phyloP scores from a whole-genome alignment of 2,888 invertebrate species.

The Erebia ligea region DNA sequence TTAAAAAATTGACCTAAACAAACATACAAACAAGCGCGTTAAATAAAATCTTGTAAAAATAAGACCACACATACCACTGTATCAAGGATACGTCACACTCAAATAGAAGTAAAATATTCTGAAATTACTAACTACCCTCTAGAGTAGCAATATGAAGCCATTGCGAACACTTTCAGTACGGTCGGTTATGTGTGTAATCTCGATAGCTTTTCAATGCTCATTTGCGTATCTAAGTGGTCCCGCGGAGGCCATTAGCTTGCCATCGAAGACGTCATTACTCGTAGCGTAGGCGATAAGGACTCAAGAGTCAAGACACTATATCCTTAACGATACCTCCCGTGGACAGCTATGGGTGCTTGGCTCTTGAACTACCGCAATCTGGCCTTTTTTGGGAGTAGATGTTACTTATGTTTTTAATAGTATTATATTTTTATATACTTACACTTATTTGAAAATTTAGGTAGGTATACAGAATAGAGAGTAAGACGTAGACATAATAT shows the following conservation, averaged over 20 bases:
- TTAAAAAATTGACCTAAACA: too few relatives aligned
- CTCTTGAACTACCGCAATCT: slow-evolving; percentile 37
- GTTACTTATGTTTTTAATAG: too few relatives aligned
- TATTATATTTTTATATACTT: too few relatives aligned
- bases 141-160: slow-evolving; percentile 6
- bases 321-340: slow-evolving; percentile 70
- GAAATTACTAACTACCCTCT: slow-evolving; percentile 6
- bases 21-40: too few relatives aligned
- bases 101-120: neutral
- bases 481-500: too few relatives aligned
- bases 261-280: slow-evolving; percentile 81
- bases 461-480: too few relatives aligned
- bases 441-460: too few relatives aligned
- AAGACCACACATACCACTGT: too few relatives aligned
- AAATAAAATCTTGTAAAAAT: too few relatives aligned
- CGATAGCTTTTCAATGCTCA: slow-evolving; percentile 74
- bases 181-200: slow-evolving; percentile 61
- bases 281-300: slow-evolving; percentile 75
- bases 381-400: neutral
- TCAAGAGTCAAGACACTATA: slow-evolving; percentile 51
- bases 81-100: neutral
- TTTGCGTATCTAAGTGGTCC: slow-evolving; percentile 82
- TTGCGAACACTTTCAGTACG: slow-evolving; percentile 29
- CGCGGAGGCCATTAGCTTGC: slow-evolving; percentile 78
- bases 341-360: slow-evolving; percentile 63